Percentiles rank a stretch among this genome's conserved stretches.
phyloP scores from a whole-genome alignment of 2,797 vertebrate genomes.

The Rhinogobio ventralis region DNA sequence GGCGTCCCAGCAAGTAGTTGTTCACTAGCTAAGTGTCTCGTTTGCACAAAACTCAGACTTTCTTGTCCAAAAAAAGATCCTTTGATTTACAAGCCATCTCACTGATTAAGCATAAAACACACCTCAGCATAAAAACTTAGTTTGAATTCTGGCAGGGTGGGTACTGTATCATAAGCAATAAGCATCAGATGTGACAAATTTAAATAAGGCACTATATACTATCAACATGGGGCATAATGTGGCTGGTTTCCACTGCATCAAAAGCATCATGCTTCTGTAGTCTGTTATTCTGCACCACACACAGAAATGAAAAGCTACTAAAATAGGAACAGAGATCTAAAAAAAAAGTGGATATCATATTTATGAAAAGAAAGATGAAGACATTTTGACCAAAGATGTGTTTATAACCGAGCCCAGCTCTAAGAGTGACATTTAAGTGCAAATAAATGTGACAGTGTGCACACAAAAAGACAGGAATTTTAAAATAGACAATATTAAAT shows the following conservation, averaged over 20 bases:
- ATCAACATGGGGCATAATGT: neutral
- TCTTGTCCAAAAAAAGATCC: neutral
- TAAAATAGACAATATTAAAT: neutral
- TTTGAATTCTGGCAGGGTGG: conserved; percentile 5
- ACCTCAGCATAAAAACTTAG: conserved; percentile 22
- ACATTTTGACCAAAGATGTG: neutral
- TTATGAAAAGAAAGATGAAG: conserved; percentile 5
- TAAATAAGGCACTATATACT: conserved; percentile 17
- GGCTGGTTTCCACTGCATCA: conserved; percentile 2
- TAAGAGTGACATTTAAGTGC: conserved; percentile 28
- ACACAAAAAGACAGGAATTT: conserved; percentile 20
- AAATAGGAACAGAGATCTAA: neutral
- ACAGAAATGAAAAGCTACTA: neutral
- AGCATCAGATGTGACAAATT: conserved; percentile 8
- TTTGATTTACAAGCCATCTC: neutral
- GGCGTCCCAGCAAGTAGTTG: neutral
- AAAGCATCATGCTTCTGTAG: neutral
- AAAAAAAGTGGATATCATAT: neutral
- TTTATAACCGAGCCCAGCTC: conserved; percentile 39
- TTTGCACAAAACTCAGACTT: neutral
- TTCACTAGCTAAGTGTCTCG: neutral
- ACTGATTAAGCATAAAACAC: conserved; percentile 31
- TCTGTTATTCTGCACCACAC: neutral
- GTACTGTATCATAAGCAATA: neutral
- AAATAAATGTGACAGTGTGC: conserved; percentile 41